Conservation (phyloP, 2,888 invertebrate species). For the Pheosia gnoma region DNA sequence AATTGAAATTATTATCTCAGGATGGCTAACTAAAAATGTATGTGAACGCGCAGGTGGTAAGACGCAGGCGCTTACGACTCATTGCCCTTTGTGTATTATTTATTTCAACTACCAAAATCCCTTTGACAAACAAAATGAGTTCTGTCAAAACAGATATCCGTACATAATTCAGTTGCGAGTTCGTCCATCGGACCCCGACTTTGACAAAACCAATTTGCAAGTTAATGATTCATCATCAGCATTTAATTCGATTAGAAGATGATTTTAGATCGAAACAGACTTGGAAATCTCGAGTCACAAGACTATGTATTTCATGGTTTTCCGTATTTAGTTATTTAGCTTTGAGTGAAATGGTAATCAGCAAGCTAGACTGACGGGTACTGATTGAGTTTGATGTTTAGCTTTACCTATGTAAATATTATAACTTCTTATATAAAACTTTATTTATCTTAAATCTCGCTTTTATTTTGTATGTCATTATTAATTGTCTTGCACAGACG, state of each 20-base stretch:
- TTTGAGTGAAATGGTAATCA: too few relatives aligned
- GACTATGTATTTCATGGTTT: neutral
- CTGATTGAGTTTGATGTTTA: too few relatives aligned
- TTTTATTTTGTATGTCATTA: too few relatives aligned
- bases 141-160: slow-evolving; percentile 20
- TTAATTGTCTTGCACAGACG: too few relatives aligned
- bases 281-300: neutral
- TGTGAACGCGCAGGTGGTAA: too few relatives aligned
- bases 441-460: too few relatives aligned
- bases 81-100: slow-evolving; percentile 6
- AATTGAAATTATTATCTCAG: too few relatives aligned
- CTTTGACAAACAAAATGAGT: slow-evolving; percentile 13
- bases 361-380: too few relatives aligned
- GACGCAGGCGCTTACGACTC: neutral
- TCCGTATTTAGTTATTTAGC: neutral
- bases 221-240: slow-evolving; percentile 35
- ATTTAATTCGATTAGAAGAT: neutral
- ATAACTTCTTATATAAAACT: too few relatives aligned
- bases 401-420: too few relatives aligned
- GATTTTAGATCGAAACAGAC: neutral
- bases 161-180: slow-evolving; percentile 19
- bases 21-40: too few relatives aligned
- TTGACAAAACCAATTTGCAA: slow-evolving; percentile 39
- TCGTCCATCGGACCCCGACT: slow-evolving; percentile 26
- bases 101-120: slow-evolving; percentile 24